Evolutionary conservation across 2,113 vertebrate genomes (phyloP).

Genomic region (Furnarius figulus): DNA sequence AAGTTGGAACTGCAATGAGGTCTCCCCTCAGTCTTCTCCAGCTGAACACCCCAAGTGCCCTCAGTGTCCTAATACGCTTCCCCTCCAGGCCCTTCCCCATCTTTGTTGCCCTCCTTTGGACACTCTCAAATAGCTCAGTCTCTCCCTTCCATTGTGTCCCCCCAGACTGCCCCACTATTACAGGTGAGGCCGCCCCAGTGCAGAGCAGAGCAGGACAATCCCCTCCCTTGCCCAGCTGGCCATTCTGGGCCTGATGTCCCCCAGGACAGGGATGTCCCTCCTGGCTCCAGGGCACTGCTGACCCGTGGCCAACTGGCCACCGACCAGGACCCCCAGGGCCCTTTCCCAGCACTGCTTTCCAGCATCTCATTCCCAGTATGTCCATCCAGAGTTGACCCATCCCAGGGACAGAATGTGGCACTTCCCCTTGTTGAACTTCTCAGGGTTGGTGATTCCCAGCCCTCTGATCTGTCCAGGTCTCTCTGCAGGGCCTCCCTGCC

Average conservation of each 20-base stretch:
- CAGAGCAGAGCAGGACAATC: not conserved
- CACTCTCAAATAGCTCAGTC: not conserved
- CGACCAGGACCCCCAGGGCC: not conserved
- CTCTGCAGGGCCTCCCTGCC: not conserved
- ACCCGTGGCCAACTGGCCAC: not conserved
- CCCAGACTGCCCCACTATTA: not conserved
- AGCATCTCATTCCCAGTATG: not conserved
- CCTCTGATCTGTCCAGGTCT: not conserved
- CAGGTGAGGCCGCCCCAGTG: not conserved
- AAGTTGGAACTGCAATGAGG: not conserved
- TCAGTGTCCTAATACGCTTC: not conserved
- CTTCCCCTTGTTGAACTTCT: not conserved
- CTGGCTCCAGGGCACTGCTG: not conserved
- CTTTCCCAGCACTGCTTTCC: not conserved
- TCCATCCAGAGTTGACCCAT: not conserved
- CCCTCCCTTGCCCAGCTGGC: not conserved
- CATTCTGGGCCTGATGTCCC: not conserved
- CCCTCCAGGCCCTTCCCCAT: not conserved
- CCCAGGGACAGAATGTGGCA: not conserved
- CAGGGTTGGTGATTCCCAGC: not conserved
- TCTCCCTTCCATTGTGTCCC: not conserved
- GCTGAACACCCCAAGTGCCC: not conserved
- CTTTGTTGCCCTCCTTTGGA: not conserved
- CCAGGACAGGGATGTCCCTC: not conserved
- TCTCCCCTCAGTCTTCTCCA: not conserved